phyloP scores from a whole-genome alignment of 1,140 invertebrate genomes.

The Sweltsa coloradensis region DNA sequence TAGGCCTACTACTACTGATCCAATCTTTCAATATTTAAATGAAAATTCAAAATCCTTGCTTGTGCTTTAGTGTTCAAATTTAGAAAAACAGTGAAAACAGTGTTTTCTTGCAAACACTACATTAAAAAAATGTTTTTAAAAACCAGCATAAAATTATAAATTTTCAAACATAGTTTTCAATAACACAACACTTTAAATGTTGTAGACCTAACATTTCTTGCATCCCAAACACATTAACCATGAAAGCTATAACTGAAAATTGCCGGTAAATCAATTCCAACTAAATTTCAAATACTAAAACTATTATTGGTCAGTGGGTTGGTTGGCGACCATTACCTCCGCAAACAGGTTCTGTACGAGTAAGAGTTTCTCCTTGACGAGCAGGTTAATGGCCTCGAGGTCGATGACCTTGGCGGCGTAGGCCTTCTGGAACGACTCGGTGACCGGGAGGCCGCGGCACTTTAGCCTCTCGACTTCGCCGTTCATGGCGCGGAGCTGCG shows the following conservation, averaged over 20 bases:
- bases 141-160: too few species aligned
- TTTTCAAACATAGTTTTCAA: too few species aligned
- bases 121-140: too few species aligned
- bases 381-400: slow-evolving; percentile 81
- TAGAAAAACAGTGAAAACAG: too few species aligned
- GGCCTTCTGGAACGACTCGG: slow-evolving; percentile 75
- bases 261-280: not conserved
- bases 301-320: not conserved
- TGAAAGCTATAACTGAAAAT: slow-evolving; percentile 3
- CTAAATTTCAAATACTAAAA: not conserved
- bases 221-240: not conserved
- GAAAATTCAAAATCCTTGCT: too few species aligned
- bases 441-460: slow-evolving; percentile 61
- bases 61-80: too few species aligned
- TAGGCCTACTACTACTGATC: too few species aligned
- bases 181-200: too few species aligned
- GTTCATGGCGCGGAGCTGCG: slow-evolving; percentile 77
- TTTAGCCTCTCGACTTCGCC: slow-evolving; percentile 76
- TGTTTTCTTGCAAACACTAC: too few species aligned
- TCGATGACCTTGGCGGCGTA: slow-evolving; percentile 85
- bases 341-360: slow-evolving; percentile 73
- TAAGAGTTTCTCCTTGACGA: slow-evolving; percentile 73
- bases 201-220: not conserved
- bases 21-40: too few species aligned
- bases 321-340: slow-evolving; percentile 36